Conservation (phyloP, 1,140 invertebrate species). For the Potamilus streckersoni region DNA sequence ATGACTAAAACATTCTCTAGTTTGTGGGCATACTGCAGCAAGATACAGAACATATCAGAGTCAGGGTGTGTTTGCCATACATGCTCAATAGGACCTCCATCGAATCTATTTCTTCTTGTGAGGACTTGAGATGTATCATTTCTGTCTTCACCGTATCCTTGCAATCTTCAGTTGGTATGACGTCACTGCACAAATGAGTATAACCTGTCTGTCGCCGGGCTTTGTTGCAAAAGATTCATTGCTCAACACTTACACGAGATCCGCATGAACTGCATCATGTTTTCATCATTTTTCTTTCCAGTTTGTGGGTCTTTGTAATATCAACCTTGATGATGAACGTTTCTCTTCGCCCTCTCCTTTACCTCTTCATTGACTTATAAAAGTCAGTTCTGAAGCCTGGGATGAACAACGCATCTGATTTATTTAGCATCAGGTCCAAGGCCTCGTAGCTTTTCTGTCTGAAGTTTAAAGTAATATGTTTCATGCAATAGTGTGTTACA, state of each 20-base stretch:
- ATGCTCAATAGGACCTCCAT: constrained; percentile 20
- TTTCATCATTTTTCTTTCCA: constrained; percentile 36
- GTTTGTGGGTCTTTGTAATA: constrained; percentile 16
- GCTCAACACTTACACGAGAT: constrained; percentile 20
- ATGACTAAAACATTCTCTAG: constrained; percentile 18
- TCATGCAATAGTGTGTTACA: constrained; percentile 25
- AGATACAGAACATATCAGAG: constrained; percentile 34
- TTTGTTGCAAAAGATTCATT: constrained; percentile 9
- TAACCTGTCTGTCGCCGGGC: constrained; percentile 14
- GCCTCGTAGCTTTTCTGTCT: constrained; percentile 3
- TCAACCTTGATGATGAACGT: constrained; percentile 18
- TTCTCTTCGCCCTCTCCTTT: not conserved
- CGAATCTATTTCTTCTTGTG: constrained; percentile 34
- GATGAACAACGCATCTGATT: constrained; percentile 4
- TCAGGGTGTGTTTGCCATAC: constrained; percentile 23
- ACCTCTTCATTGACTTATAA: constrained; percentile 10
- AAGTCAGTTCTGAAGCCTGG: not conserved
- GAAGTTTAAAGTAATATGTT: constrained; percentile 17
- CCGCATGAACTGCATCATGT: constrained; percentile 27
- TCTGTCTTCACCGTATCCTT: not conserved
- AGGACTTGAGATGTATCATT: not conserved
- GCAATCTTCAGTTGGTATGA: constrained; percentile 6
- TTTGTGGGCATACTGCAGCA: constrained; percentile 20
- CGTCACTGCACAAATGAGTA: constrained; percentile 22
- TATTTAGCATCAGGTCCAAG: constrained; percentile 9